phyloP scores from a whole-genome alignment of 1,140 invertebrate species.

The Sarcophaga peregrina region DNA sequence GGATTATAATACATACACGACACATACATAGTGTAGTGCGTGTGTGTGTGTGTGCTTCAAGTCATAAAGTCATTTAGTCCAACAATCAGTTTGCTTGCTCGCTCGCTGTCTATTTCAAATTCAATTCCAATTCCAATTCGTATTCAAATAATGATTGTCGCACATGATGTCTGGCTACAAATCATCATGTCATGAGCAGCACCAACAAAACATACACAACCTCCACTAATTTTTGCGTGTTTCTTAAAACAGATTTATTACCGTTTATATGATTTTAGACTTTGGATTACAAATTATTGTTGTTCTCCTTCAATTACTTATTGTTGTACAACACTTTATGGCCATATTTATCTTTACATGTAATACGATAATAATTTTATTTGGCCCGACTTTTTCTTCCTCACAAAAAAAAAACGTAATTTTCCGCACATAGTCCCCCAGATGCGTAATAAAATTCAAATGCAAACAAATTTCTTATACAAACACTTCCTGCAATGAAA shows the following conservation, averaged over 20 bases:
- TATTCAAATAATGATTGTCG: constrained; percentile 41
- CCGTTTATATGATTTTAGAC: neutral
- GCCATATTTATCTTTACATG: neutral
- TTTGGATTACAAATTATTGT: neutral
- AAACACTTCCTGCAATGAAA: no score
- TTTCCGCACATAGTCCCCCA: no score
- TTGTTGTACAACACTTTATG: no score
- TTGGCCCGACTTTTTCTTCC: neutral
- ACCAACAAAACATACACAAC: neutral
- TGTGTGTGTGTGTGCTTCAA: neutral
- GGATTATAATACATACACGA: neutral
- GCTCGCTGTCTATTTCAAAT: neutral
- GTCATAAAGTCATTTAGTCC: constrained; percentile 12
- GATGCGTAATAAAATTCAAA: neutral
- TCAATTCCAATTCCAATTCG: constrained; percentile 19
- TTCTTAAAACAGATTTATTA: constrained; percentile 30
- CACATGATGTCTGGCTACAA: constrained; percentile 40
- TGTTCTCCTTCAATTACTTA: no score
- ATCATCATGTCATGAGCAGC: constrained; percentile 30
- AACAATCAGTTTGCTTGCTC: neutral
- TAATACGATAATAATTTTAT: constrained; percentile 14
- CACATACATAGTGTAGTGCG: no score
- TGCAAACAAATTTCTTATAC: no score
- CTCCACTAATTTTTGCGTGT: constrained; percentile 32
- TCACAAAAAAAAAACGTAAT: neutral